Conservation (phyloP, 2,113 vertebrate genomes). For the Pseudorectes ferrugineus region DNA sequence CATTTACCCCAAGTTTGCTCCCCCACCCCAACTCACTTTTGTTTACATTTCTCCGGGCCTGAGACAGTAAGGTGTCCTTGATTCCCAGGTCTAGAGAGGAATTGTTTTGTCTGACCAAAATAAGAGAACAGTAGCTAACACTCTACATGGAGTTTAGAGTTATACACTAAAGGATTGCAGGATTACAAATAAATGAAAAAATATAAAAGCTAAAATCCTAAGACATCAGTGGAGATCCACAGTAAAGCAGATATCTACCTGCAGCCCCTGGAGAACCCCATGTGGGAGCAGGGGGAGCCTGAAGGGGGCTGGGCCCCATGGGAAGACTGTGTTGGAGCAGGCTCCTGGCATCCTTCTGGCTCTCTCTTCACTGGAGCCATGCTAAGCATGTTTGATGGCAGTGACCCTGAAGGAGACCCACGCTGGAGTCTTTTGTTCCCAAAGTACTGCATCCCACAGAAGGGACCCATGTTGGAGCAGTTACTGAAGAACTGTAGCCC, state of each 20-base stretch:
- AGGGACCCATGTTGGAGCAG: neutral
- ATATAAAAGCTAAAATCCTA: neutral
- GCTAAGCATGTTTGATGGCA: neutral
- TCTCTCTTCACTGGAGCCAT: neutral
- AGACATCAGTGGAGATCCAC: neutral
- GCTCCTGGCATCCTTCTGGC: neutral
- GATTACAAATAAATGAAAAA: neutral
- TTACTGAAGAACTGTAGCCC: neutral
- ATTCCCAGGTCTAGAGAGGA: neutral
- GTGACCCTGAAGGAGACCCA: neutral
- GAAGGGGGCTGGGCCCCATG: neutral
- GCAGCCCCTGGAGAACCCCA: neutral
- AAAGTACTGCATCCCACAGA: neutral
- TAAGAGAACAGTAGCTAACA: neutral
- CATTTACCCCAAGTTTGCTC: neutral
- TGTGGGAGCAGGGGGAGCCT: fast-evolving
- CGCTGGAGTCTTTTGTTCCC: neutral
- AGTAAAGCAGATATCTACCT: neutral
- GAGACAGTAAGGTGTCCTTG: neutral
- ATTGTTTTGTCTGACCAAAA: neutral
- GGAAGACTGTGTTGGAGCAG: neutral
- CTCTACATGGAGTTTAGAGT: neutral
- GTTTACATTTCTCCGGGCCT: neutral
- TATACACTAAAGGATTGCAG: neutral
- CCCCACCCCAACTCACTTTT: neutral